Evolutionary conservation across 2,113 vertebrate genomes (phyloP).

Genomic region (Erythrocercus mccallii): DNA sequence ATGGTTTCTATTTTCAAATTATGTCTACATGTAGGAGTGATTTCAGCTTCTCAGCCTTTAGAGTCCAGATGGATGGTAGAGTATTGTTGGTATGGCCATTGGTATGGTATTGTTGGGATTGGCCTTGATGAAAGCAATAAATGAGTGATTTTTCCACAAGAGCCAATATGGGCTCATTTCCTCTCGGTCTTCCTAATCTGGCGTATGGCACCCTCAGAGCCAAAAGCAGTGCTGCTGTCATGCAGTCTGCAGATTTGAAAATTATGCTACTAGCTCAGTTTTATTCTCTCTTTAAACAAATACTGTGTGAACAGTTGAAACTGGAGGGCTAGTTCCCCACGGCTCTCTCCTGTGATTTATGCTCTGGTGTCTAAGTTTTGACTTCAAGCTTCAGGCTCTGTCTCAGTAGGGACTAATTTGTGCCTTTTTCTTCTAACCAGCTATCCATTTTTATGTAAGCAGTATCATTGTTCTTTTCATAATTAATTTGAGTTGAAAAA

Average conservation of each 20-base stretch:
- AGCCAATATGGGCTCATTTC: not conserved
- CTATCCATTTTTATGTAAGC: not conserved
- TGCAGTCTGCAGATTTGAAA: not conserved
- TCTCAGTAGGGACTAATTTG: not conserved
- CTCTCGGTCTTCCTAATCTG: not conserved
- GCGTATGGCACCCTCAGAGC: not conserved
- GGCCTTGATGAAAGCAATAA: not conserved
- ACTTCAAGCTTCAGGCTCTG: not conserved
- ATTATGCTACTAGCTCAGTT: not conserved
- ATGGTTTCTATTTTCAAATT: not conserved
- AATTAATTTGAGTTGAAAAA: not conserved
- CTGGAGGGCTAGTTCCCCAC: not conserved
- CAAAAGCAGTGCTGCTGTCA: not conserved
- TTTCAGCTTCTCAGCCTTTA: not conserved
- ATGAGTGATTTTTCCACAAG: not conserved
- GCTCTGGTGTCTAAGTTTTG: not conserved
- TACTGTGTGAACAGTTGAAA: not conserved
- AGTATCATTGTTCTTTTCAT: not conserved
- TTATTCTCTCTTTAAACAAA: not conserved
- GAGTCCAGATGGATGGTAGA: not conserved
- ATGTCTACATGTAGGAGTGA: not conserved
- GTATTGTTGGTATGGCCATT: not conserved
- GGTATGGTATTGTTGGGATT: not conserved
- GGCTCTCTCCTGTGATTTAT: not conserved
- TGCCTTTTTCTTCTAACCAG: not conserved